These are phyloP conservation scores for Adrianichthys oophorus DNA, from an alignment of 2,797 vertebrate genomes.

Conservation along the genomic window DNA sequence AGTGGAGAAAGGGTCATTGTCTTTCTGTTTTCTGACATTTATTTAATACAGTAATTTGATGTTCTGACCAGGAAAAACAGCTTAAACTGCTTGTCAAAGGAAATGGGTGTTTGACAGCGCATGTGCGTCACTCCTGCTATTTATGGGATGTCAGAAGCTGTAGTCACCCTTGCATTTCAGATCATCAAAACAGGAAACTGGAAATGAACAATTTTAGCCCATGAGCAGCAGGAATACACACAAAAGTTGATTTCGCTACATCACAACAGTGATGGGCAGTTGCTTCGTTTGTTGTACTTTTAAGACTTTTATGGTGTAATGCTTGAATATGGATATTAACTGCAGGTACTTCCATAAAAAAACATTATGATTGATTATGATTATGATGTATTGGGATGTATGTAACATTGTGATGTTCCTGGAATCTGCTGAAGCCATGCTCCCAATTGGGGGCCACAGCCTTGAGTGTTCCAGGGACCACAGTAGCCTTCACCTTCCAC, in stretches of 20 bases:
- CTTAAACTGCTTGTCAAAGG: conserved; percentile 49
- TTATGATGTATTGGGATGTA: no score
- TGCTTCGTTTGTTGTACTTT: conserved; percentile 1
- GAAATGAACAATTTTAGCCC: conserved; percentile 58
- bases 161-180: conserved; percentile 52
- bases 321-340: no score
- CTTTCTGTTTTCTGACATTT: conserved; percentile 29
- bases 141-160: conserved; percentile 56
- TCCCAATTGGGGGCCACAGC: no score
- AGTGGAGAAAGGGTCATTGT: conserved; percentile 4
- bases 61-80: conserved; percentile 42
- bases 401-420: no score
- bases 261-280: conserved; percentile 23
- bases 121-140: conserved; percentile 70
- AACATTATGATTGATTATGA: no score
- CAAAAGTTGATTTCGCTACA: conserved; percentile 33
- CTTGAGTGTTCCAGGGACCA: no score
- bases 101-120: conserved; percentile 63
- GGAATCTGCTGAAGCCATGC: no score
- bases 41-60: conserved; percentile 49
- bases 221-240: conserved; percentile 38
- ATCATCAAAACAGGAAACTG: conserved; percentile 57
- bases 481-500: no score
- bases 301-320: background rate
- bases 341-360: no score